Evolutionary conservation across 2,113 vertebrate species (phyloP).

Genomic region (Myxocyprinus asiaticus): DNA sequence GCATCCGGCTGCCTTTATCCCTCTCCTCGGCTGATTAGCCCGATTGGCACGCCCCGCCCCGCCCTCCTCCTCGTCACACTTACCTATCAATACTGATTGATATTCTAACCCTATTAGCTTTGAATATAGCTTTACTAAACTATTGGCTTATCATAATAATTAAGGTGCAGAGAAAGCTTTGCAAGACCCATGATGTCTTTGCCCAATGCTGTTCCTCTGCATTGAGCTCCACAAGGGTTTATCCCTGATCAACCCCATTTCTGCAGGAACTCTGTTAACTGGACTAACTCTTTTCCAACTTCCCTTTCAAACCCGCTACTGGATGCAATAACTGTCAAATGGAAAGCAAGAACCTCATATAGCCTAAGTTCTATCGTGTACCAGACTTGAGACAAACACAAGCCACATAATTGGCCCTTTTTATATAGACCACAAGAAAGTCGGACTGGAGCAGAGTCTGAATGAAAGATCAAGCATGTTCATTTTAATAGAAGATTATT

Average conservation of each 20-base stretch:
- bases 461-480: constrained; percentile 31
- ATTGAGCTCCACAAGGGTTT: not conserved
- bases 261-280: constrained; percentile 16
- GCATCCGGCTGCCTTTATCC: too few relatives aligned
- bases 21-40: too few relatives aligned
- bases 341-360: constrained; percentile 23
- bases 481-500: constrained; percentile 49
- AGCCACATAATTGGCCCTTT: constrained; percentile 34
- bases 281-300: not conserved
- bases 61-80: too few relatives aligned
- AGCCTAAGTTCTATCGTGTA: not conserved
- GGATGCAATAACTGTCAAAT: constrained; percentile 28
- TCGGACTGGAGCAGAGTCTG: constrained; percentile 2
- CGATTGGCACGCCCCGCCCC: too few relatives aligned
- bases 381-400: constrained; percentile 20
- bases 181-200: not conserved
- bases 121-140: too few relatives aligned
- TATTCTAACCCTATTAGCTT: too few relatives aligned
- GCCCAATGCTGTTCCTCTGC: not conserved
- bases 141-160: not conserved
- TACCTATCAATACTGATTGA: too few relatives aligned
- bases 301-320: constrained; percentile 9
- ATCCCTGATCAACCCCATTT: constrained; percentile 13
- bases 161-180: not conserved
- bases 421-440: constrained; percentile 26